Base-by-base conservation (phyloP, 2,797 vertebrate genomes). In the Phaenicophaeus curvirostris region DNA sequence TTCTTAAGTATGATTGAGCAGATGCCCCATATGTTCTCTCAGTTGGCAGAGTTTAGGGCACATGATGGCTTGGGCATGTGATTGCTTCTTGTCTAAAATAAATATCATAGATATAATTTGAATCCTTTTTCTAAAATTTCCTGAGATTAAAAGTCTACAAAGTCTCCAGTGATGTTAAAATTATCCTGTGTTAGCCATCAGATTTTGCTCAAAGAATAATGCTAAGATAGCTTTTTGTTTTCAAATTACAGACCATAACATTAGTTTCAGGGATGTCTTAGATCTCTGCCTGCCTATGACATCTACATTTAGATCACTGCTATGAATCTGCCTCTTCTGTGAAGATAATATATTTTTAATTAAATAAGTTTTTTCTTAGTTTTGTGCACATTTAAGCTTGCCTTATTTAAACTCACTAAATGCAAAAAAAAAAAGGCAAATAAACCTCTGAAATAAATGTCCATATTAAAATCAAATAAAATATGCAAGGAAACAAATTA, bases 401-500 rank as follows among this genome's bases (percentile, higher is more conserved):
- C 20, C 12, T 50, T 35, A 77, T 57, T 74, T 46, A 81, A 79
- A 95, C 5, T 25, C 74, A 15, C 14, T 7, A 6, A 8, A 51
- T 6, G 1, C 3, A 61, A 63, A 89, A 53, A 27, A 41, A 39
- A 39, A 11, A 27, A 2, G 23, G 4, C 8, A 10, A 63, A 59
- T n/a, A 50, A 41, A 74, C 88, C 1, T 39, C 33, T 51, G 16
- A 94, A 93, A 96, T 61, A 85, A 69, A 59, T 42, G 5, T 24
- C 41, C 9, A 86, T 72, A 87, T 81, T 78, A 80, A 86, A 93
- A 89, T 46, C 0, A 72, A 91, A 57, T 25, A 62, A 74, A 88
- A 53, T 58, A 73, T 31, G 15, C n/a, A 72, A 39, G 42, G 14
- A 88, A 57, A 58, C 37, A 84, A 76, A 41, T 4, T 28, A 74